Conservation (phyloP, 2,797 vertebrate species). For the Taenioides sp. region DNA sequence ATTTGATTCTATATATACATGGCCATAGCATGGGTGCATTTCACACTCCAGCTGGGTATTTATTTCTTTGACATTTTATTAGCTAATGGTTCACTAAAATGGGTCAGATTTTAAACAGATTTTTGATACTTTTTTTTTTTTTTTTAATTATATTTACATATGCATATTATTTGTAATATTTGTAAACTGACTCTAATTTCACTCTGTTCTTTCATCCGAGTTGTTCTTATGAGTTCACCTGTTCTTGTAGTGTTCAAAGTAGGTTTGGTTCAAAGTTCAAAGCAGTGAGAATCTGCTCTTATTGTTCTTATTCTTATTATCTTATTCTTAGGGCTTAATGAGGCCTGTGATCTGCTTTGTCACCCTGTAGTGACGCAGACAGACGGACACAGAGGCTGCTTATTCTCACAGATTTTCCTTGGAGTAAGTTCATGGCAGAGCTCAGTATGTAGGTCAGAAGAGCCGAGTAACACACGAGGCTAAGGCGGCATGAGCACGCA, state of each 20-base stretch:
- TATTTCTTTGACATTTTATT: background rate
- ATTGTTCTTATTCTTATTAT: too few relatives aligned
- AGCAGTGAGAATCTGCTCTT: conserved; percentile 63
- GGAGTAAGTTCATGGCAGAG: conserved; percentile 55
- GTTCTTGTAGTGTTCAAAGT: conserved; percentile 8
- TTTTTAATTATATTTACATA: too few relatives aligned
- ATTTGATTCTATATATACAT: too few relatives aligned
- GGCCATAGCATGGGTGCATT: too few relatives aligned
- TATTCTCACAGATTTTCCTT: conserved; percentile 67
- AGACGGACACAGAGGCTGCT: conserved; percentile 43
- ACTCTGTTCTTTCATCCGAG: background rate
- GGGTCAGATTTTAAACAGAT: background rate
- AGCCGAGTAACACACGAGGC: conserved; percentile 17
- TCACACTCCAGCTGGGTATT: background rate
- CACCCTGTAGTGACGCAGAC: conserved; percentile 46
- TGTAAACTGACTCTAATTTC: background rate
- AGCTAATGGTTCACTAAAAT: background rate
- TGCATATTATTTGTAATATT: too few relatives aligned
- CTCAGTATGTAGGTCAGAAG: conserved; percentile 70
- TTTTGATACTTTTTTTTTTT: too few relatives aligned
- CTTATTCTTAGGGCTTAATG: conserved; percentile 60
- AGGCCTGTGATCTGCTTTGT: conserved; percentile 69
- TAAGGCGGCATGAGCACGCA: background rate
- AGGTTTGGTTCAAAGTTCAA: conserved; percentile 17
- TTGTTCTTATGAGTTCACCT: background rate